phyloP scores from a whole-genome alignment of 2,888 invertebrate species.

The Caenorhabditis afra region DNA sequence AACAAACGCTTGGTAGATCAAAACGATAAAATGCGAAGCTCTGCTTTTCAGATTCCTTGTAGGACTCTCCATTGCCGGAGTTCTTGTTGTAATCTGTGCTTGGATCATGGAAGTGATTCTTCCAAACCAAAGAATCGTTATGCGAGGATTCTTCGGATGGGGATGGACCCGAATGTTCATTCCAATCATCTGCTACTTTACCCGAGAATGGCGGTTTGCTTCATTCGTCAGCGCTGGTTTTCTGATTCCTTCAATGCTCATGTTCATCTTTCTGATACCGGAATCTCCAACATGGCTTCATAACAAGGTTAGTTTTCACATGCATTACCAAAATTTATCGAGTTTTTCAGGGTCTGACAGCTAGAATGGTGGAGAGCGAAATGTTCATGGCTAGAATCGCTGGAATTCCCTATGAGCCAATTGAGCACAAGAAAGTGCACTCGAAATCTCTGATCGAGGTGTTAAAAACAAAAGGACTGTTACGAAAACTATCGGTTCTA shows the following conservation, averaged over 20 bases:
- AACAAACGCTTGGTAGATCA: too few species aligned
- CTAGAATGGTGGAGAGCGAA: constrained; percentile 70
- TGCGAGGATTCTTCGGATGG: constrained; percentile 78
- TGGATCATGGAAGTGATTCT: constrained; percentile 75
- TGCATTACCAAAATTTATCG: too few species aligned
- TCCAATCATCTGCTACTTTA: constrained; percentile 66
- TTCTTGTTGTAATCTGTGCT: constrained; percentile 74
- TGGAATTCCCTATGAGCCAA: constrained; percentile 66
- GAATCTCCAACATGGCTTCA: constrained; percentile 78
- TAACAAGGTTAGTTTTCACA: constrained; percentile 51
- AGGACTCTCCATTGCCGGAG: constrained; percentile 71
- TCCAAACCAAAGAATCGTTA: constrained; percentile 74
- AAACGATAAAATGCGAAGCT: not conserved
- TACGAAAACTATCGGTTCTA: constrained; percentile 64
- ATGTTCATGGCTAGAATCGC: constrained; percentile 68
- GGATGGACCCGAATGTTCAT: constrained; percentile 69
- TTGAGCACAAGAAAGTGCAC: constrained; percentile 52
- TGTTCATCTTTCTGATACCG: constrained; percentile 74
- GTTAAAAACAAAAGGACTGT: constrained; percentile 60
- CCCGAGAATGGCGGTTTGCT: constrained; percentile 72
- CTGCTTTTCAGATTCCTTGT: constrained; percentile 61
- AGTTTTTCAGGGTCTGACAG: constrained; percentile 6
- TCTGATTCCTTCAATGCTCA: constrained; percentile 70
- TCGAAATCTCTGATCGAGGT: constrained; percentile 60
- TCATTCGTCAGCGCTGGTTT: constrained; percentile 63